Conservation (phyloP, 1,140 invertebrate genomes). For the Cheumatopsyche charites region DNA sequence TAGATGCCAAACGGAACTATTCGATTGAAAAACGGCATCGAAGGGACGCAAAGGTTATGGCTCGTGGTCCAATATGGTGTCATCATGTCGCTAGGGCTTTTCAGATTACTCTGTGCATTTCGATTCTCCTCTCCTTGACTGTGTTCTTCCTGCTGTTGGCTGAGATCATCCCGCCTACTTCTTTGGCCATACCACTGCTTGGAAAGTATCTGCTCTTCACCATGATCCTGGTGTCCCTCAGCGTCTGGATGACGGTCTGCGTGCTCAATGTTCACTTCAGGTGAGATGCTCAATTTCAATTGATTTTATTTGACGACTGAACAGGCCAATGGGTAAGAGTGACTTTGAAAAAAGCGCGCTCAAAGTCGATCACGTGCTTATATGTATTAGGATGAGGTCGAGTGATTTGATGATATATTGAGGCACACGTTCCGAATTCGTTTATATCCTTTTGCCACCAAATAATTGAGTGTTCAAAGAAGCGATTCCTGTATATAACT, state of each 20-base stretch:
- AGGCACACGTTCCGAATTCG: too few relatives aligned
- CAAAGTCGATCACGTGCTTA: too few relatives aligned
- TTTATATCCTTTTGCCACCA: too few relatives aligned
- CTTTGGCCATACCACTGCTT: slow-evolving; percentile 94
- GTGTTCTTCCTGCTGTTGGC: slow-evolving; percentile 97
- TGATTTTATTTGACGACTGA: too few relatives aligned
- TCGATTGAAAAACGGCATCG: not conserved
- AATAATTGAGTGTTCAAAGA: too few relatives aligned
- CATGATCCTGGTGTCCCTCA: slow-evolving; percentile 96
- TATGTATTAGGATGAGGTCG: too few relatives aligned
- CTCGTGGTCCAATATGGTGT: slow-evolving; percentile 24
- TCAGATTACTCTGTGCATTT: slow-evolving; percentile 91
- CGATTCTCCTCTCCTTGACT: slow-evolving; percentile 96
- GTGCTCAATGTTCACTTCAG: slow-evolving; percentile 98
- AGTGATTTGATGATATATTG: too few relatives aligned
- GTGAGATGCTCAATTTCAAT: slow-evolving; percentile 64
- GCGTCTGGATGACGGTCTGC: slow-evolving; percentile 96
- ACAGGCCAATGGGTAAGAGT: too few relatives aligned
- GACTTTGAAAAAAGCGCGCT: too few relatives aligned
- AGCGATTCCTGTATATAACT: too few relatives aligned
- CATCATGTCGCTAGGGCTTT: slow-evolving; percentile 48
- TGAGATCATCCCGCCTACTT: slow-evolving; percentile 97
- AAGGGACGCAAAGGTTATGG: slow-evolving; percentile 20
- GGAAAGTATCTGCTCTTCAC: slow-evolving; percentile 97
- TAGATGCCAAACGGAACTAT: too few relatives aligned